Evolutionary conservation across 2,797 vertebrate species (phyloP), one percentile per base, ranked within the genome.

Genomic region (Clarias laeviceps): DNA sequence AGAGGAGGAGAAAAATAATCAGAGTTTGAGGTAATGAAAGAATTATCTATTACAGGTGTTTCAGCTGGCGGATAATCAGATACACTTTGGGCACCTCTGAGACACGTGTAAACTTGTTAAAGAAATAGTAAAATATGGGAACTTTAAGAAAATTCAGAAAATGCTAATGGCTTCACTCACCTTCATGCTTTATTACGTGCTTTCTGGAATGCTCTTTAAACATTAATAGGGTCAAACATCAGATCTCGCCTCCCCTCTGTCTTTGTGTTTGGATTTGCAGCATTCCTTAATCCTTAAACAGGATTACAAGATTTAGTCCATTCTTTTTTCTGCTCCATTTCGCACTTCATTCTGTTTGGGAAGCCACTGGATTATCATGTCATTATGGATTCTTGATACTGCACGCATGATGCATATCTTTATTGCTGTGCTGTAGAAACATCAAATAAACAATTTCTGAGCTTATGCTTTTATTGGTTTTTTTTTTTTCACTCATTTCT

Each of bases 251-350:
- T 87, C 88, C 70, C 59, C 62, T 88, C 84, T 68, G 74, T 90
- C 88, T 85, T 84, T 89, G 85, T 90, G 82, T 87, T 88, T 88
- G 64, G 82, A 88, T 86, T 85, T 84, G 86, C 83, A 64, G 86
- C 88, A 86, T 80, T 85, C 85, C 72, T 84, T 91, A 91, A 91
- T 91, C 90, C 86, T 83, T 89, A 90, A 89, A 91, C 85, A 87
- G 89, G 90, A 91, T 91, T 90, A 90, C 89, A 89, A 83, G 84
- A 88, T 89, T 88, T 86, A 90, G 87, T 89, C 84, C 78, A 86
- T 82, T 86, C 65, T 82, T 84, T 90, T 87, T 87, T 84, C 87
- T 89, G 79, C 82, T 81, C 84, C 65, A 88, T 87, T 90, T 89
- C 79, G 86, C 83, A 89, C 82, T 70, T 73, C 83, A 81, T 84